Evolutionary conservation across 2,113 vertebrate genomes (phyloP).

Genomic region (Suncus etruscus): DNA sequence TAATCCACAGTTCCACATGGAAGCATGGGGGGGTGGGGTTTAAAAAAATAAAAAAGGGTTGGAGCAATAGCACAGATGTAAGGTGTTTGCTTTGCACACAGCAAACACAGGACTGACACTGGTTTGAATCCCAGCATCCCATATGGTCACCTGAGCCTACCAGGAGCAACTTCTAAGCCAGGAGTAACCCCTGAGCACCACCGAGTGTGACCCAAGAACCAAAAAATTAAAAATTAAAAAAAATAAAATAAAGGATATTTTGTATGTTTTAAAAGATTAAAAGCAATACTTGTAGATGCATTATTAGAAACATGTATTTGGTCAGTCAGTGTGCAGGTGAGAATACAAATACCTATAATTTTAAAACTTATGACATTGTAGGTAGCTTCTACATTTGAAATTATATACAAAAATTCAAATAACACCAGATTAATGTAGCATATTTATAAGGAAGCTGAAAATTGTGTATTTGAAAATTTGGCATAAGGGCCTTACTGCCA

Average conservation of each 20-base stretch:
- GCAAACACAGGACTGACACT: too few species aligned
- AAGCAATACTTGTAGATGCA: not conserved
- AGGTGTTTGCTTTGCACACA: too few species aligned
- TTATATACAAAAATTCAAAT: constrained; percentile 27
- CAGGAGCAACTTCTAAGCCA: too few species aligned
- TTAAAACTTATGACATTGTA: constrained; percentile 32
- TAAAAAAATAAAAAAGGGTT: not conserved
- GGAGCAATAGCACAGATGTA: too few species aligned
- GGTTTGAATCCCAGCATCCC: too few species aligned
- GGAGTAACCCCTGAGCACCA: too few species aligned
- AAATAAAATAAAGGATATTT: too few species aligned
- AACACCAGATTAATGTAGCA: constrained; percentile 18
- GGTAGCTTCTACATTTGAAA: constrained; percentile 33
- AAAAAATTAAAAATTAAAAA: too few species aligned
- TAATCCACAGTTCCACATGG: too few species aligned
- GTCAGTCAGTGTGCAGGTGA: not conserved
- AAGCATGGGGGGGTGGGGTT: not conserved
- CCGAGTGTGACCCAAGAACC: too few species aligned
- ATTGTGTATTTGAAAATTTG: not conserved
- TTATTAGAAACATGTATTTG: constrained; percentile 3
- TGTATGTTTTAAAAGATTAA: constrained; percentile 19
- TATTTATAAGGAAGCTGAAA: constrained; percentile 6
- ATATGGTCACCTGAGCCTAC: too few species aligned
- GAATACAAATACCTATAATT: constrained; percentile 42
- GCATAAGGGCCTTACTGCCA: too few species aligned